Conservation (phyloP, 1,140 invertebrate species). For the Hestina assimilis region DNA sequence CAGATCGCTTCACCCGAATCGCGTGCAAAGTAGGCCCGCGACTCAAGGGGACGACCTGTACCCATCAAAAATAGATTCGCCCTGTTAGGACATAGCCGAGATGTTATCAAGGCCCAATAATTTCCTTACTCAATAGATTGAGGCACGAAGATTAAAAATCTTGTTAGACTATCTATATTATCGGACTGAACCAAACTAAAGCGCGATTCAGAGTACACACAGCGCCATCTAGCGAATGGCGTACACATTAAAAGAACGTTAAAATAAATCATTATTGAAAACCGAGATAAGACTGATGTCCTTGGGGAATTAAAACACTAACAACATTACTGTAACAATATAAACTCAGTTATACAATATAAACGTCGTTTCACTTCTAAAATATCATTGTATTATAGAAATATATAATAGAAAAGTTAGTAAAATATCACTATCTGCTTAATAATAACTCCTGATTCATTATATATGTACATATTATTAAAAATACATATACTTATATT, state of each 20-base stretch:
- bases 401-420: too few relatives aligned
- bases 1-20: conserved; percentile 84
- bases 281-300: not conserved
- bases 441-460: too few relatives aligned
- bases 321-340: too few relatives aligned
- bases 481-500: too few relatives aligned
- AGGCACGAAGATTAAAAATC: conserved; percentile 86
- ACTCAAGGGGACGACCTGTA: conserved; percentile 85
- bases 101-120: conserved; percentile 90
- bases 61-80: conserved; percentile 85
- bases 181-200: not conserved
- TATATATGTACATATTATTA: too few relatives aligned
- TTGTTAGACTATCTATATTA: too few relatives aligned
- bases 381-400: too few relatives aligned
- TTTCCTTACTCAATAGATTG: conserved; percentile 94
- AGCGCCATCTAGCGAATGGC: conserved; percentile 18
- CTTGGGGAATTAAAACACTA: not conserved
- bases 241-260: not conserved
- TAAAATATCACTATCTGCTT: too few relatives aligned
- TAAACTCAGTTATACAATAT: too few relatives aligned
- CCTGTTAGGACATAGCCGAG: conserved; percentile 84
- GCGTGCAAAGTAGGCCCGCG: conserved; percentile 84
- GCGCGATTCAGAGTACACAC: conserved; percentile 7
- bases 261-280: not conserved
- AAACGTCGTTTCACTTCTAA: too few relatives aligned